A percentile compares a stretch with the other conserved stretches of the same genome.
These are phyloP conservation scores for Mastigias papua DNA, from an alignment of 30 jellyfish, hydroid and myxozoan genomes.

Conservation along the genomic window DNA sequence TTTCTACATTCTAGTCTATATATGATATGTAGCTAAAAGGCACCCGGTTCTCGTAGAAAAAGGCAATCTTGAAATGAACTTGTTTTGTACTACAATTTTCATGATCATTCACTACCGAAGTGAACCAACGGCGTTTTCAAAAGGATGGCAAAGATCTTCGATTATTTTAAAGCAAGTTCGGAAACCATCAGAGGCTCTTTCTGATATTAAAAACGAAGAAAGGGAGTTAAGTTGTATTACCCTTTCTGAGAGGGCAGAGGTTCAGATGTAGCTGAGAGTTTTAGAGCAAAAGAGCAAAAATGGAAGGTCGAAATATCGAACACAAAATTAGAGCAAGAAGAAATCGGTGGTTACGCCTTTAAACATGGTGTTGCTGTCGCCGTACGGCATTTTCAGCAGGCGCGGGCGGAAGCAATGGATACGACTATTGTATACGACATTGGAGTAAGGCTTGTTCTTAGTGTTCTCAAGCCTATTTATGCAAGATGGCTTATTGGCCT, in stretches of 20 bases:
- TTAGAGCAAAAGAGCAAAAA: neutral
- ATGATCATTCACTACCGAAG: neutral
- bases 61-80: neutral
- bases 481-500: no score
- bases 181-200: neutral
- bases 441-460: no score
- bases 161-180: neutral
- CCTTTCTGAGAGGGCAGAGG: neutral
- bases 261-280: neutral
- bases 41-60: neutral
- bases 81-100: neutral
- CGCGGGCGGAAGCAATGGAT: neutral
- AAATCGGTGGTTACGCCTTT: neutral
- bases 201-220: no score
- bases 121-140: neutral
- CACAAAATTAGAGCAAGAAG: no score
- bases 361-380: neutral
- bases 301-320: neutral
- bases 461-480: no score
- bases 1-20: neutral
- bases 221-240: no score
- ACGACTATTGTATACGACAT: no score
- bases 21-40: neutral
- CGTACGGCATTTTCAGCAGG: neutral
- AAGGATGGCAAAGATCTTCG: neutral